A percentile compares a stretch with the other conserved stretches of the same genome.
These are phyloP conservation scores for Lottia scabra DNA, from an alignment of 2,888 invertebrate genomes.

Conservation along the genomic window DNA sequence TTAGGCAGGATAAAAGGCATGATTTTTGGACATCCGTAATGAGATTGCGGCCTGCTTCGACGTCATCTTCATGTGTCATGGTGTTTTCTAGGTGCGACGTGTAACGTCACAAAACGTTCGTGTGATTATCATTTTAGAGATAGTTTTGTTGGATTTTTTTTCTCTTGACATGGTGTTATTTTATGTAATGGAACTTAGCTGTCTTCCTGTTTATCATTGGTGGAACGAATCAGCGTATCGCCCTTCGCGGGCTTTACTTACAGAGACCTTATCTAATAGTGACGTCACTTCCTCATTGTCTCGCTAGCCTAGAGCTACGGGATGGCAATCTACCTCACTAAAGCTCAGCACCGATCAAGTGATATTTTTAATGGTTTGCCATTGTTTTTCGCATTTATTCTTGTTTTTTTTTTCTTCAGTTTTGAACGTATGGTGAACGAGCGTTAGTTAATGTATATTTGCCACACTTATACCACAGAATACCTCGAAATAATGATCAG, in stretches of 20 bases:
- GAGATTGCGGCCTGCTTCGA: background rate
- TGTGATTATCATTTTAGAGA: slow-evolving; percentile 5
- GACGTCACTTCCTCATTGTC: slow-evolving; percentile 7
- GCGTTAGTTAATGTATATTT: slow-evolving; percentile 1
- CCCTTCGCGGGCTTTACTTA: background rate
- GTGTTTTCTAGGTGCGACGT: slow-evolving; percentile 2
- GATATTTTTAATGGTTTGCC: slow-evolving; percentile 7
- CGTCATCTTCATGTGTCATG: slow-evolving; percentile 5
- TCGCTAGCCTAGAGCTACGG: background rate
- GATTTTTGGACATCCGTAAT: background rate
- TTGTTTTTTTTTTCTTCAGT: background rate
- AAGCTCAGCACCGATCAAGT: slow-evolving; percentile 6
- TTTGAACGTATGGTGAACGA: background rate
- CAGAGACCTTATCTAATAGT: background rate
- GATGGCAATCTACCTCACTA: slow-evolving; percentile 6
- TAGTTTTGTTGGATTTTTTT: background rate
- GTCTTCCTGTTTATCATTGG: slow-evolving; percentile 5
- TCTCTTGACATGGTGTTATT: slow-evolving; percentile 4
- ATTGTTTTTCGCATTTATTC: background rate
- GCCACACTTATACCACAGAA: background rate
- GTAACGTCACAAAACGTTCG: slow-evolving; percentile 4
- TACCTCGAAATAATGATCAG: background rate
- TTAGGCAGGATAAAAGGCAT: slow-evolving; percentile 3
- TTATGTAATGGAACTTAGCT: slow-evolving; percentile 2
- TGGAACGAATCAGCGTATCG: slow-evolving; percentile 4